phyloP scores from a whole-genome alignment of 2,113 vertebrate genomes.

The Todiramphus chloris region DNA sequence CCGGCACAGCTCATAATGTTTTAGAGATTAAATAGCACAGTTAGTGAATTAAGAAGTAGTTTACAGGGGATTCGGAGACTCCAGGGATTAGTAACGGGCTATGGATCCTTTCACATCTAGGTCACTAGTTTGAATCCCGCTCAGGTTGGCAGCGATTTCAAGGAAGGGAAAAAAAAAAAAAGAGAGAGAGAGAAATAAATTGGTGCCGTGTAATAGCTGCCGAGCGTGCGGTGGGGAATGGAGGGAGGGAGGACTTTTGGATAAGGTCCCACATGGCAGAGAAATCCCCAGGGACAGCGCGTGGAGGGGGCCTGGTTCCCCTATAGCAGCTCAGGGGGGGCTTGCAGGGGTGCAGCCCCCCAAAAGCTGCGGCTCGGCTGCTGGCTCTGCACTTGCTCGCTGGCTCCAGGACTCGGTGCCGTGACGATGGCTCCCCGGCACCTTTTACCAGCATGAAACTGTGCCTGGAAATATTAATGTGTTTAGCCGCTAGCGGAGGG shows the following conservation, averaged over 20 bases:
- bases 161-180: background rate
- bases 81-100: slow-evolving; percentile 64
- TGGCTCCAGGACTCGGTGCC: background rate
- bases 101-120: slow-evolving; percentile 66
- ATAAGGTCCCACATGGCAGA: background rate
- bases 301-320: background rate
- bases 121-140: slow-evolving; percentile 57
- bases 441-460: slow-evolving; percentile 22
- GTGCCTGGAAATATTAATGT: slow-evolving; percentile 40
- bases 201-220: background rate
- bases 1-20: slow-evolving; percentile 56
- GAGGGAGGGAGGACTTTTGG: background rate
- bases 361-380: background rate
- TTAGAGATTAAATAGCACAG: slow-evolving; percentile 69
- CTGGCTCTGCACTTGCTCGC: background rate
- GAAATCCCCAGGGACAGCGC: background rate
- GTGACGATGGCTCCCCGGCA: background rate
- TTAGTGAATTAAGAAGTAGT: slow-evolving; percentile 72
- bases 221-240: background rate
- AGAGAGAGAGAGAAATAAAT: no score
- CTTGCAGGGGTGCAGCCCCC: background rate
- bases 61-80: slow-evolving; percentile 63
- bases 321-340: fast-evolving
- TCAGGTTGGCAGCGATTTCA: slow-evolving; percentile 26
- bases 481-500: slow-evolving; percentile 38